These are phyloP conservation scores for Fulica atra DNA, from an alignment of 2,113 vertebrate genomes.

Conservation along the genomic window DNA sequence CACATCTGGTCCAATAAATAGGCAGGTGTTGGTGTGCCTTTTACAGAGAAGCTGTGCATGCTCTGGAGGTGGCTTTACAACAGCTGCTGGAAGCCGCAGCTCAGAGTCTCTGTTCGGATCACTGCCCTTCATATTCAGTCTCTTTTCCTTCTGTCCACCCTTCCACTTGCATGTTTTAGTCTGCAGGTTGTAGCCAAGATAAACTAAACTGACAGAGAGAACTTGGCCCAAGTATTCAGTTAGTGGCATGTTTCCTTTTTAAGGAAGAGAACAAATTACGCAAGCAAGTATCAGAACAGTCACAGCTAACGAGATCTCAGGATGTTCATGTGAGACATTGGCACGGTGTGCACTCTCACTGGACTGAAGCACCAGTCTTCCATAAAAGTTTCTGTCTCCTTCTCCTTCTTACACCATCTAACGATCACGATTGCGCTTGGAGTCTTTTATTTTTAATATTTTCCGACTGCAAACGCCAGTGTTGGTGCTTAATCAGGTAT, in stretches of 20 bases:
- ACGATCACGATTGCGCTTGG: neutral
- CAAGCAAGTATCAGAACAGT: slow-evolving; percentile 22
- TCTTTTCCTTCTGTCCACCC: neutral
- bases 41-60: neutral
- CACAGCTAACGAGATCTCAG: neutral
- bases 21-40: neutral
- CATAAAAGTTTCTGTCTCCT: neutral
- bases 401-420: neutral
- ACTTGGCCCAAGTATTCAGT: neutral
- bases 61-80: neutral
- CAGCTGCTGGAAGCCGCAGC: neutral
- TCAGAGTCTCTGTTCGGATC: neutral
- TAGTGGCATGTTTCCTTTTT: neutral
- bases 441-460: neutral
- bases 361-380: neutral
- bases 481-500: neutral
- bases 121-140: neutral
- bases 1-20: neutral
- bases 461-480: neutral
- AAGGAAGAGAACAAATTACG: neutral
- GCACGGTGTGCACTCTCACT: neutral
- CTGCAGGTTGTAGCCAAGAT: neutral
- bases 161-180: neutral
- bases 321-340: neutral
- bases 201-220: slow-evolving; percentile 19